Conservation (phyloP, 2,797 vertebrate genomes). For the Cottoperca gobio region DNA sequence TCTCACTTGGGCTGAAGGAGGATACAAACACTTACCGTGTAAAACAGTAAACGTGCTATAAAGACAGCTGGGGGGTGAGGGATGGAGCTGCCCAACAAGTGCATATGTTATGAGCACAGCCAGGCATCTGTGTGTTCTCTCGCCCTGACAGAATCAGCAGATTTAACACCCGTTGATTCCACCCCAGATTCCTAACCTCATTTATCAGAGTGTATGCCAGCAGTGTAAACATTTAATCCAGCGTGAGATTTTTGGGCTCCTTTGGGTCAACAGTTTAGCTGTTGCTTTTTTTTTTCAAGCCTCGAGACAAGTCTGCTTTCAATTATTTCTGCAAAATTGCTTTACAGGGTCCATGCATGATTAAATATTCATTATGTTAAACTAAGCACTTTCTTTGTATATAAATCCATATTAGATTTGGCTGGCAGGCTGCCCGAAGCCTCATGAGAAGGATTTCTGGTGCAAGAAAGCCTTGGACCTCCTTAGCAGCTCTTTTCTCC, state of each 20-base stretch:
- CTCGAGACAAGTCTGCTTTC: slow-evolving; percentile 90
- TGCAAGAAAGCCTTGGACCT: slow-evolving; percentile 68
- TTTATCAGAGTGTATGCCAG: slow-evolving; percentile 84
- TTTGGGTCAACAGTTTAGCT: slow-evolving; percentile 88
- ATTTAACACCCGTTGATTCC: slow-evolving; percentile 79
- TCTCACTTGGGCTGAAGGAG: neutral
- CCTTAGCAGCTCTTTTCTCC: slow-evolving; percentile 77
- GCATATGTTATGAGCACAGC: slow-evolving; percentile 35
- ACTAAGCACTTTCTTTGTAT: slow-evolving; percentile 90
- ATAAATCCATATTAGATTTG: slow-evolving; percentile 90
- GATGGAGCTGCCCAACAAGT: slow-evolving; percentile 37
- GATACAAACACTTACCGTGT: slow-evolving; percentile 4
- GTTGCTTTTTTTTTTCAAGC: slow-evolving; percentile 72
- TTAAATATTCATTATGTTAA: slow-evolving; percentile 95
- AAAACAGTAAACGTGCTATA: slow-evolving; percentile 7
- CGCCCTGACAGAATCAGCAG: slow-evolving; percentile 74
- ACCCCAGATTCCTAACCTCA: slow-evolving; percentile 82
- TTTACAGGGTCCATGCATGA: slow-evolving; percentile 87
- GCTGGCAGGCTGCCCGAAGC: slow-evolving; percentile 86
- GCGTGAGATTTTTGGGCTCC: slow-evolving; percentile 82
- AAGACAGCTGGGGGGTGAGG: slow-evolving; percentile 19
- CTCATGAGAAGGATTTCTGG: slow-evolving; percentile 88
- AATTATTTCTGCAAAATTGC: slow-evolving; percentile 93
- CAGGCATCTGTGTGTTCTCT: slow-evolving; percentile 62
- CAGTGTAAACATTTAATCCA: slow-evolving; percentile 88